A percentile compares a stretch with the other conserved stretches of the same genome.
Conservation (phyloP, 2,888 invertebrate species). For the Trissolcus japonicus region DNA sequence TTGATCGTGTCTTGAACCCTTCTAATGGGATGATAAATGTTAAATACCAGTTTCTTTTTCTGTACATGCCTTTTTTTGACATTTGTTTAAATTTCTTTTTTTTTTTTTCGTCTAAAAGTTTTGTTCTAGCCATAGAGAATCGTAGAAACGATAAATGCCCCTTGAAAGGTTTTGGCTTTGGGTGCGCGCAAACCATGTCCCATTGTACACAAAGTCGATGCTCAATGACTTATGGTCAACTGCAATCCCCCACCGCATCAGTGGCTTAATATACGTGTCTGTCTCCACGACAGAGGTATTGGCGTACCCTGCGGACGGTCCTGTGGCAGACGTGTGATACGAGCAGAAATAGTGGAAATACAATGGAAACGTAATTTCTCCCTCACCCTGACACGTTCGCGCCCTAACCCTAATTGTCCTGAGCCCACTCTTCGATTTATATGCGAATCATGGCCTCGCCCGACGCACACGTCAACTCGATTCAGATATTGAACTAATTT, state of each 20-base stretch:
- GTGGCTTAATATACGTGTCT: slow-evolving; percentile 54
- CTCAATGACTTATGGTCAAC: slow-evolving; percentile 69
- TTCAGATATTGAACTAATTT: slow-evolving; percentile 38
- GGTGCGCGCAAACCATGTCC: slow-evolving; percentile 50
- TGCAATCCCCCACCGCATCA: slow-evolving; percentile 44
- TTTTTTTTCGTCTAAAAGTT: too few species aligned
- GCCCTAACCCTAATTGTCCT: slow-evolving; percentile 46
- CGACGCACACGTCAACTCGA: slow-evolving; percentile 37
- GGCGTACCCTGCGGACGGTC: slow-evolving; percentile 49
- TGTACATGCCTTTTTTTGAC: too few species aligned
- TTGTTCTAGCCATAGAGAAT: too few species aligned
- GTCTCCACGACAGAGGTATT: slow-evolving; percentile 54
- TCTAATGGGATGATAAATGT: too few species aligned
- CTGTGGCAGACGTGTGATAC: slow-evolving; percentile 65
- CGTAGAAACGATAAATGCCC: too few species aligned
- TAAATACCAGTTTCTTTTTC: too few species aligned
- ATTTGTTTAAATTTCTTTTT: too few species aligned
- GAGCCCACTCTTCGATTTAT: slow-evolving; percentile 54
- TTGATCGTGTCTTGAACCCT: slow-evolving; percentile 11
- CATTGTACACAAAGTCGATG: slow-evolving; percentile 69
- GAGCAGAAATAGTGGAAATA: slow-evolving; percentile 67
- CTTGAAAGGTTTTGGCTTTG: not conserved
- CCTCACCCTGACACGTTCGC: slow-evolving; percentile 13
- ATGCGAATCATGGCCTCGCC: slow-evolving; percentile 67
- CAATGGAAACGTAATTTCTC: slow-evolving; percentile 72